Evolutionary conservation across 2,113 vertebrate species (phyloP).

Genomic region (Corydoras maculifer): DNA sequence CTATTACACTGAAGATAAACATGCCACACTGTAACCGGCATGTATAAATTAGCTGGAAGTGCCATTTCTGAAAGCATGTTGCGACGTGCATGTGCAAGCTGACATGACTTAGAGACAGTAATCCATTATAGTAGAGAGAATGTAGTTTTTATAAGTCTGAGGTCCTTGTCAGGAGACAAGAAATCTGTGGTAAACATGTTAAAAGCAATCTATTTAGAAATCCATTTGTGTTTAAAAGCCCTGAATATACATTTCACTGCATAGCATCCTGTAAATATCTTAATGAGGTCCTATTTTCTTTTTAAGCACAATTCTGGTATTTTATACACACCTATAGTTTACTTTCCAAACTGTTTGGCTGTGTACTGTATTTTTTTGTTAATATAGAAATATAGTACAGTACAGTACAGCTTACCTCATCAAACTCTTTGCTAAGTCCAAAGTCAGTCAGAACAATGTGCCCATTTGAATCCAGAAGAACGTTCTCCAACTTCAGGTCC

Average conservation of each 20-base stretch:
- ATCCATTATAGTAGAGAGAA: constrained; percentile 24
- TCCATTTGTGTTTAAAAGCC: neutral
- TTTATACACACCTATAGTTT: too few species aligned
- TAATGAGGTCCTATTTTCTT: neutral
- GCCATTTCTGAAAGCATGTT: constrained; percentile 1
- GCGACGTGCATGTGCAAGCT: neutral
- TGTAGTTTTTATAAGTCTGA: neutral
- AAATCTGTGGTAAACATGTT: neutral
- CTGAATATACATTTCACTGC: neutral
- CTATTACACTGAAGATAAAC: constrained; percentile 11
- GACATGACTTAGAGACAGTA: constrained; percentile 26
- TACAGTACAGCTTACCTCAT: constrained; percentile 73
- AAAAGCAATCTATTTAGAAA: neutral
- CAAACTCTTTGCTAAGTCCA: constrained; percentile 97
- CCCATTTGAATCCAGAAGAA: constrained; percentile 88
- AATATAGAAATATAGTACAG: neutral
- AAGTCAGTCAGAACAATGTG: constrained; percentile 98
- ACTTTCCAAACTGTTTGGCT: neutral
- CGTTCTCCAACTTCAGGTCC: constrained; percentile 97
- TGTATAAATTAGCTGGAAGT: constrained; percentile 1
- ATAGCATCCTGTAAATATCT: neutral
- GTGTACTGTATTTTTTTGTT: neutral
- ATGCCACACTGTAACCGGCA: neutral
- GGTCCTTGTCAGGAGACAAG: neutral
- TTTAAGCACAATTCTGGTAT: neutral